These are phyloP conservation scores for Xestia rhomboidea DNA, from an alignment of 2,888 invertebrate species.

Conservation along the genomic window DNA sequence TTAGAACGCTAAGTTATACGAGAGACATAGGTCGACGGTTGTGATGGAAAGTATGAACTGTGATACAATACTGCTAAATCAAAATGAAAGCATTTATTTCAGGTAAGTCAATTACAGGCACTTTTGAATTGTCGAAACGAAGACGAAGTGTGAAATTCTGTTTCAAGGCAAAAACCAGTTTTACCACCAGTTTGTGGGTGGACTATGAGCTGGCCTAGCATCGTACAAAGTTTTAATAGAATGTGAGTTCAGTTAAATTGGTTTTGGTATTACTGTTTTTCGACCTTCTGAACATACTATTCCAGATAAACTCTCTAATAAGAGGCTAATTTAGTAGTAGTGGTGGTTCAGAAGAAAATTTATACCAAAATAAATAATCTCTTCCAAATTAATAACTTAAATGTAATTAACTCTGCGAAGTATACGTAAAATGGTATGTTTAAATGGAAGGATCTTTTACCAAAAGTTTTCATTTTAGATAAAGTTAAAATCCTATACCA, in stretches of 20 bases:
- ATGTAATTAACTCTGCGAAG: not conserved
- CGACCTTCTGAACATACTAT: not conserved
- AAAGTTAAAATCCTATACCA: slow-evolving; percentile 11
- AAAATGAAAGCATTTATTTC: too few relatives aligned
- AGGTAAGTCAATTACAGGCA: too few relatives aligned
- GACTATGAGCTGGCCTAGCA: not conserved
- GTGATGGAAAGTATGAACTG: not conserved
- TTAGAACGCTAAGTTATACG: not conserved
- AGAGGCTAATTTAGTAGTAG: not conserved
- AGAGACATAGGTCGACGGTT: not conserved
- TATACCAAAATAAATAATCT: not conserved
- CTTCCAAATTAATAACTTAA: not conserved
- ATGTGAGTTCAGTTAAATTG: not conserved
- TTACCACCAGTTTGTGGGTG: not conserved
- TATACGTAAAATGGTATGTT: not conserved
- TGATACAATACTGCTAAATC: not conserved
- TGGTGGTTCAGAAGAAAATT: not conserved
- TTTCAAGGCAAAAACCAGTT: not conserved
- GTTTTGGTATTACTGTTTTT: not conserved
- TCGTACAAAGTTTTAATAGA: not conserved
- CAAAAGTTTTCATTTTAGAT: slow-evolving; percentile 28
- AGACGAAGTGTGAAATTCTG: not conserved
- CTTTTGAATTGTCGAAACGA: too few relatives aligned
- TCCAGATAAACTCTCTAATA: not conserved
- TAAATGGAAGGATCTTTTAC: not conserved